Evolutionary conservation across 2,113 vertebrate genomes (phyloP).

Genomic region (Micronycteris hirsuta): DNA sequence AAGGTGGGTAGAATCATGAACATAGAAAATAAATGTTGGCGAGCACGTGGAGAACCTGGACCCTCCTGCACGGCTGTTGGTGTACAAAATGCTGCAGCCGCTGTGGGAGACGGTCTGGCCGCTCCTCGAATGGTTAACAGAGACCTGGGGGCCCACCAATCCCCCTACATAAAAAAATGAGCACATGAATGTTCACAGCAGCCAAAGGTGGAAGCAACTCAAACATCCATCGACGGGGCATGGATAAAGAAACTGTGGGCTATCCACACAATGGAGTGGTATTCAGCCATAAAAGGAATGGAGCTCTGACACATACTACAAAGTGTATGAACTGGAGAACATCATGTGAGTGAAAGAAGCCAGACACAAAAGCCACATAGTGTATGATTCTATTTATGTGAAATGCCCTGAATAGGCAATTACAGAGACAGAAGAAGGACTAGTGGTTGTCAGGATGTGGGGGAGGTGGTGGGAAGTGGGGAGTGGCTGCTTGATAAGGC

Average conservation of each 20-base stretch:
- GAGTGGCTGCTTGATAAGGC: neutral
- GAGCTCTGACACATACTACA: neutral
- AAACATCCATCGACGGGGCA: accelerated
- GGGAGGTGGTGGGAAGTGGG: neutral
- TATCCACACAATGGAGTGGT: too few species aligned
- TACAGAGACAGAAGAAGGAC: neutral
- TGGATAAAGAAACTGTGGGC: neutral
- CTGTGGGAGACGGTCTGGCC: neutral
- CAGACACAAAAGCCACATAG: neutral
- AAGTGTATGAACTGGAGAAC: neutral
- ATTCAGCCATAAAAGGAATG: neutral
- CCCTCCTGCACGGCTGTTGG: neutral
- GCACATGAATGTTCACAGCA: neutral
- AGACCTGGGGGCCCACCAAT: neutral
- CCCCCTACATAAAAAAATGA: neutral
- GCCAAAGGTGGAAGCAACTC: neutral
- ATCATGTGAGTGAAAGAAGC: neutral
- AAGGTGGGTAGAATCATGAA: too few species aligned
- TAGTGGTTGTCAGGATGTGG: neutral
- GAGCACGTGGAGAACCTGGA: neutral
- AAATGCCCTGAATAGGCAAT: neutral
- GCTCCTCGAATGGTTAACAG: neutral
- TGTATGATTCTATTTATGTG: neutral
- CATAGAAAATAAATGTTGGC: neutral
- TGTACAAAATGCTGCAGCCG: neutral